Base-by-base conservation (phyloP, 2,888 invertebrate genomes). In the Caenorhabditis virilis region DNA sequence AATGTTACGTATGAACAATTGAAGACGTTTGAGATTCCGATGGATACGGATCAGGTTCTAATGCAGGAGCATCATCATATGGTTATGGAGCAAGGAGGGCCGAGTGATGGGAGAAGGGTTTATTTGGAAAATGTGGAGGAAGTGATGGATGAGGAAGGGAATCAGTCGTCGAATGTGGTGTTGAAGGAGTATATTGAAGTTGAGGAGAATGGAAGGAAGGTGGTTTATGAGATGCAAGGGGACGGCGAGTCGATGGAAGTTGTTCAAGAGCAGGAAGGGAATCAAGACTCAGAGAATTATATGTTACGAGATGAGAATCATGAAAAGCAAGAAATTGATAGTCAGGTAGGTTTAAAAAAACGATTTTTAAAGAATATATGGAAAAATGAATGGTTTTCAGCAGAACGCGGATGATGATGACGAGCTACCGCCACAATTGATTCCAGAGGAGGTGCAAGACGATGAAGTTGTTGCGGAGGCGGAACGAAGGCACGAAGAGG, bases 361-460 rank as follows among this genome's bases (percentile, higher is more conserved):
- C 7, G 30, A 9, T 30, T 30, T 30, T 30, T 30, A 30, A 30
- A 30, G 30, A 30, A 30, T 9, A 30, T 30, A 13, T 30, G n/a
- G n/a, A n/a, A n/a, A n/a, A n/a, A 30, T 9, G 30, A 30, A 30
- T 30, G 13, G 30, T 30, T 30, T 30, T 30, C 9, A 46, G 30
- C 36, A 35, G 9, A 49, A 54, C 11, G 58, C 46, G 0, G 63
- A 55, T 3, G 56, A 60, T 35, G 59, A 59, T 15, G 56, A 56
- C 33, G 59, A 64, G 15, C 18, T 65, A 11, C 60, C 60, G n/a
- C 60, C 65, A 7, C 52, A 65, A 36, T 20, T 60, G 11, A 49
- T 60, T 18, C 52, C 65, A 1, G 65, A 65, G 53, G 60, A 46
- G 13, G 42, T 60, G 13, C 45, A 53, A 25, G 60, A 60, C 7